Evolutionary conservation across 2,113 vertebrate genomes (phyloP), one percentile per base, ranked within the genome.

Genomic region (Hystrix cristata): DNA sequence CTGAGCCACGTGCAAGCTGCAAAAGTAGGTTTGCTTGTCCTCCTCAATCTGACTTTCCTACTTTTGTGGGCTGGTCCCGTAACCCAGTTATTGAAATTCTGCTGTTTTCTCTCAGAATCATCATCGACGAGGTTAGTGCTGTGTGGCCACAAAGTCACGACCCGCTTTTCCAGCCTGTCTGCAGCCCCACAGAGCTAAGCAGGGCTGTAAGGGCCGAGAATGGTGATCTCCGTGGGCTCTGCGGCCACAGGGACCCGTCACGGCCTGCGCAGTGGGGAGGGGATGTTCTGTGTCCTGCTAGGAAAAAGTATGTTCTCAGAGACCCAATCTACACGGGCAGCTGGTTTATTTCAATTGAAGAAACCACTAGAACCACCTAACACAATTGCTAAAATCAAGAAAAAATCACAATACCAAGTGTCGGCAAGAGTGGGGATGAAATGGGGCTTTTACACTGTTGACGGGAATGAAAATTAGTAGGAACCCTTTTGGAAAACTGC

Each of bases 151-250:
- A 97, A 95, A 97, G 94, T 97, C 92, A 90, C 38, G 71, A 7
- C 96, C 95, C 83, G 97, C 91, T 90, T 95, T 76, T 95, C 95
- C 83, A 95, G 95, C 95, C 97, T 97, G 96, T 97, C 97, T 96
- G 9, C 43, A 93, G 96, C 71, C 93, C 94, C 25, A 1, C 15
- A 27, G 97, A 97, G 87, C 92, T 98, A 98, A 98, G 97, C 96
- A 92, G 97, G 95, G 64, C 96, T 97, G 98, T 98, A 98, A 98
- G 98, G 98, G 94, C 90, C 60, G 67, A 92, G 53, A 97, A 98
- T 98, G 98, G 97, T 98, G 98, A 98, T 98, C 97, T 80, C 38
- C 38, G 38, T 38, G 38, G 95, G 96, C 89, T 84, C 60, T 95
- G 97, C 92, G 92, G 94, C 90, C 96, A 89, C 43, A 89, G 98